Evolutionary conservation across 2,797 vertebrate genomes (phyloP).

Genomic region (Tokudaia tokunoshimensis): DNA sequence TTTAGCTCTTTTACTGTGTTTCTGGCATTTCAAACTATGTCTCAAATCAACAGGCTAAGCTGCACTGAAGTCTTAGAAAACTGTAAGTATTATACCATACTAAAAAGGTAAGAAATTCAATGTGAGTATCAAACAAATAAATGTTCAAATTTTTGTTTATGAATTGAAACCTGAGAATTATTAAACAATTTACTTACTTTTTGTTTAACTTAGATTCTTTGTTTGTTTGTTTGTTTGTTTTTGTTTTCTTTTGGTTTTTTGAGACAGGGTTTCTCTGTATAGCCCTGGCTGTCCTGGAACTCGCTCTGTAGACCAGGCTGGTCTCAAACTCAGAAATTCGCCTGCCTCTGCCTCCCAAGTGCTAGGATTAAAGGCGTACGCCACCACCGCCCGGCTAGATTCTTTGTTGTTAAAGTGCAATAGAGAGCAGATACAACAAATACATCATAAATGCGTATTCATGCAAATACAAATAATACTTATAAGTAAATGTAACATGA

Average conservation of each 20-base stretch:
- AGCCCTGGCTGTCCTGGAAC: no score
- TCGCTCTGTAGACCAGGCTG: no score
- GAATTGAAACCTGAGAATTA: neutral
- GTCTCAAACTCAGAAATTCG: no score
- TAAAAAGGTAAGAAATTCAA: neutral
- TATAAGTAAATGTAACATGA: neutral
- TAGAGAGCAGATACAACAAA: neutral
- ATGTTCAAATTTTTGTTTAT: neutral
- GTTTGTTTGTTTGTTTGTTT: no score
- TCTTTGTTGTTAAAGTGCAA: neutral
- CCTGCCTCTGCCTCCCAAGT: no score
- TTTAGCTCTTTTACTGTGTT: neutral
- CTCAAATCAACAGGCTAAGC: neutral
- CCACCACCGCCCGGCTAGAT: no score
- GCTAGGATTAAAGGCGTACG: no score
- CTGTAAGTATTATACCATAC: neutral
- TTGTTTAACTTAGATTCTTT: neutral
- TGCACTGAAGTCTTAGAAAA: neutral
- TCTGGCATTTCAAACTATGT: neutral
- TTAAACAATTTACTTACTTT: neutral
- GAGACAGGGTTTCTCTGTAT: no score
- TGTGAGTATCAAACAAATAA: neutral
- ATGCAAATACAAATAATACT: neutral
- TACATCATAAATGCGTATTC: neutral
- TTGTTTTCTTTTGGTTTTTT: no score